These are phyloP conservation scores for Gnathonemus longibarbis DNA, from an alignment of 2,113 vertebrate genomes.

Conservation along the genomic window DNA sequence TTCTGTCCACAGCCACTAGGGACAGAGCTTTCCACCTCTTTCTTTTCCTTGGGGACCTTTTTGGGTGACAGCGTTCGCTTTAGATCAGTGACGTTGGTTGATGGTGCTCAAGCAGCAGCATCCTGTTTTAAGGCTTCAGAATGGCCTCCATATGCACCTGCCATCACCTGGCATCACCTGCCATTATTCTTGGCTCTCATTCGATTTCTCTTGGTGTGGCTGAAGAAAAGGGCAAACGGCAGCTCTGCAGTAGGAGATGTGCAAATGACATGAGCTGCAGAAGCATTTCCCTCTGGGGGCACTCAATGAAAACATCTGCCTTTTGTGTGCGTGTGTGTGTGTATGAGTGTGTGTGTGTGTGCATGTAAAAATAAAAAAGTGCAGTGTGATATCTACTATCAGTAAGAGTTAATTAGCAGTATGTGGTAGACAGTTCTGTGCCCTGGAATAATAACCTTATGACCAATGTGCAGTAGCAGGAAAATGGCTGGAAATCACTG, in stretches of 20 bases:
- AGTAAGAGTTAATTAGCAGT: background rate
- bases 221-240: too few species aligned
- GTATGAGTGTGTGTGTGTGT: too few species aligned
- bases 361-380: too few species aligned
- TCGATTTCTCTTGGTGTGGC: too few species aligned
- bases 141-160: background rate
- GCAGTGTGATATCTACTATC: background rate
- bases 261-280: too few species aligned
- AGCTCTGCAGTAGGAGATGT: too few species aligned
- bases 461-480: background rate
- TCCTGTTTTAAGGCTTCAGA: background rate
- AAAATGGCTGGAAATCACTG: background rate
- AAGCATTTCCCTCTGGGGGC: too few species aligned
- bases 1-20: background rate
- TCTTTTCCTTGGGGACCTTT: background rate
- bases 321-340: too few species aligned
- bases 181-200: too few species aligned
- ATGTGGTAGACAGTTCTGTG: background rate
- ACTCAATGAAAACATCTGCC: too few species aligned
- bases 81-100: background rate
- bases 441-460: background rate
- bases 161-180: too few species aligned
- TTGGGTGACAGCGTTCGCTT: background rate
- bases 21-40: background rate
- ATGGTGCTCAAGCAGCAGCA: background rate